Evolutionary conservation across 2,113 vertebrate genomes (phyloP).

Genomic region (Chelonoidis abingdonii): DNA sequence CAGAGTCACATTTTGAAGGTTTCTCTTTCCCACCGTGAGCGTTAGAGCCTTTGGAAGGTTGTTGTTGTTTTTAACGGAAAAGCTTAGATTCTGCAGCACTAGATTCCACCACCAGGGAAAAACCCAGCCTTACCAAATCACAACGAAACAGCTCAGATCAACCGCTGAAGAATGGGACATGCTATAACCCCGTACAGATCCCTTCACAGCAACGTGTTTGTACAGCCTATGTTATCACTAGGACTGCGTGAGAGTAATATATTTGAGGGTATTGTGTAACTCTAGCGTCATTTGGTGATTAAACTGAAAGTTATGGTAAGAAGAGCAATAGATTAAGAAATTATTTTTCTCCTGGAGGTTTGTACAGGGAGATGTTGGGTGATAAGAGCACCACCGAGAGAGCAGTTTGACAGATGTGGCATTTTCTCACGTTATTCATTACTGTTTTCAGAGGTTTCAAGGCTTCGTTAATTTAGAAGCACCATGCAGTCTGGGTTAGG

Average conservation of each 20-base stretch:
- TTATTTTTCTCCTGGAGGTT: background rate
- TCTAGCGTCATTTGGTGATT: background rate
- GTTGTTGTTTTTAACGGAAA: background rate
- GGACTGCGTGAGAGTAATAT: background rate
- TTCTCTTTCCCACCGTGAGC: background rate
- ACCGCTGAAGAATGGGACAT: background rate
- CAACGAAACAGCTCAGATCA: background rate
- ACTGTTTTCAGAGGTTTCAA: background rate
- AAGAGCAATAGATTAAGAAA: background rate
- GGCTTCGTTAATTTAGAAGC: background rate
- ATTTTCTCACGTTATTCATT: background rate
- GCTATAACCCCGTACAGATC: background rate
- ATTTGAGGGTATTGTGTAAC: background rate
- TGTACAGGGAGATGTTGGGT: background rate
- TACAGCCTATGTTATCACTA: background rate
- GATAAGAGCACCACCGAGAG: background rate
- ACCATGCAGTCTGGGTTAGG: background rate
- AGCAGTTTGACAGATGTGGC: constrained; percentile 5
- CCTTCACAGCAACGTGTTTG: background rate
- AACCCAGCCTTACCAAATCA: background rate
- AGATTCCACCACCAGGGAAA: background rate
- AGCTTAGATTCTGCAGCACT: background rate
- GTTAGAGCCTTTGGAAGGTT: background rate
- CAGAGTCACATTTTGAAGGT: background rate
- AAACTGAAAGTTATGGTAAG: background rate